These are phyloP conservation scores for Pyxicephalus adspersus DNA, from an alignment of 2,113 vertebrate genomes.

Conservation along the genomic window DNA sequence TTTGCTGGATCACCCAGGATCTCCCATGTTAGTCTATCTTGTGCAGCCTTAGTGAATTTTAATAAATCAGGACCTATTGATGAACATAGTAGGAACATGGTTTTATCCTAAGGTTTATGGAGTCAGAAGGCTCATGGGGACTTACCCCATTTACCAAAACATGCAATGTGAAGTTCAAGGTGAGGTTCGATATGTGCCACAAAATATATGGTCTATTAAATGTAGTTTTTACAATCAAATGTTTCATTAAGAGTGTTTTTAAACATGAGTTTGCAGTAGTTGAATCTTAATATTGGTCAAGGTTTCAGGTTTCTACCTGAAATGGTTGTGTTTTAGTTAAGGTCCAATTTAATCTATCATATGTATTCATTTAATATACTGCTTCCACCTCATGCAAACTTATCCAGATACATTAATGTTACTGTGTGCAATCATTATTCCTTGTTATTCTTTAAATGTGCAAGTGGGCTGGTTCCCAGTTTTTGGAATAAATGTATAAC, in stretches of 20 bases:
- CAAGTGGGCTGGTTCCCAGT: conserved; percentile 78
- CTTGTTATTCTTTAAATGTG: conserved; percentile 66
- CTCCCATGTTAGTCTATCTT: too few species aligned
- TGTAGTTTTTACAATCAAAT: background rate
- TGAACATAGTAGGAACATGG: too few species aligned
- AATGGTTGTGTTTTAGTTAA: background rate
- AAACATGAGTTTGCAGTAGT: background rate
- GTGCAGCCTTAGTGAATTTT: too few species aligned
- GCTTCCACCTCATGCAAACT: conserved; percentile 60
- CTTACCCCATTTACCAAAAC: too few species aligned
- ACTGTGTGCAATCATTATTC: conserved; percentile 54
- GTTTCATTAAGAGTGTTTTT: background rate
- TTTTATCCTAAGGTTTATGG: too few species aligned
- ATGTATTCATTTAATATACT: conserved; percentile 43
- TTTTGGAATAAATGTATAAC: conserved; percentile 51
- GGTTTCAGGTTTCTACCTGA: background rate
- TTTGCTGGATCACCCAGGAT: too few species aligned
- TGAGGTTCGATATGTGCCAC: too few species aligned
- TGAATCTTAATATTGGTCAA: background rate
- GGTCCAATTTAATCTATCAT: background rate
- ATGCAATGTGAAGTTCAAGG: too few species aligned
- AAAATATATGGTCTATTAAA: too few species aligned
- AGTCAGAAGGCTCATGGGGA: too few species aligned
- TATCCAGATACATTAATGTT: conserved; percentile 49
- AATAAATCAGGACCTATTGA: too few species aligned